These are phyloP conservation scores for Abramis brama DNA, from an alignment of 2,113 vertebrate species.

Conservation along the genomic window DNA sequence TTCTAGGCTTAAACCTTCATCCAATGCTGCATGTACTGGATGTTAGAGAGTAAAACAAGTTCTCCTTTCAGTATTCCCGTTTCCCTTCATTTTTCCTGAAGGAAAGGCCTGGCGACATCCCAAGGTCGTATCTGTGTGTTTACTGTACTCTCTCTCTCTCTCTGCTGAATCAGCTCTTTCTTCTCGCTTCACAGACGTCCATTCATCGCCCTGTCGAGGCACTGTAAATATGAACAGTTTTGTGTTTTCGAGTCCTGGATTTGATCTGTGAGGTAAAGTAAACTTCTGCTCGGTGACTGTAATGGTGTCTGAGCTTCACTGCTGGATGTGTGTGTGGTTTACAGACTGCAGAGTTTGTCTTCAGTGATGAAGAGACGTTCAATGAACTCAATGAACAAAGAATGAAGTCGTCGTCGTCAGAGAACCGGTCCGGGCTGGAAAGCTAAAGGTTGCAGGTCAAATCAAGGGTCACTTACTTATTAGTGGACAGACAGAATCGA, in stretches of 20 bases:
- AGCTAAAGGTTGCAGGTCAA: no score
- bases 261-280: conserved; percentile 8
- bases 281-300: neutral
- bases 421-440: neutral
- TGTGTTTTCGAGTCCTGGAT: neutral
- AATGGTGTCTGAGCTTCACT: conserved; percentile 2
- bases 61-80: conserved; percentile 25
- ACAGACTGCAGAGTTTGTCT: neutral
- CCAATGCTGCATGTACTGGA: neutral
- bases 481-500: neutral
- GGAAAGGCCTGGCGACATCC: conserved; percentile 6
- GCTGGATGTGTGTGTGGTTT: neutral
- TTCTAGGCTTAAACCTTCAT: neutral
- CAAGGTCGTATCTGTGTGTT: conserved; percentile 31
- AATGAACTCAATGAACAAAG: neutral
- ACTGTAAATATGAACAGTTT: conserved; percentile 36
- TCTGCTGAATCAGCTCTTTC: conserved; percentile 53
- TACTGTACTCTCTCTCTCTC: conserved; percentile 51
- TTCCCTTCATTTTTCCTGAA: neutral
- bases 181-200: conserved; percentile 1
- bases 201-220: conserved; percentile 2
- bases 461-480: neutral
- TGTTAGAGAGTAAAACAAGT: conserved; percentile 33
- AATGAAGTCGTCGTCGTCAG: no score
- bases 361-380: conserved; percentile 2